Percentiles rank a stretch among this genome's conserved stretches.
These are phyloP conservation scores for Sorex araneus DNA, from an alignment of 2,113 vertebrate species.

Conservation along the genomic window DNA sequence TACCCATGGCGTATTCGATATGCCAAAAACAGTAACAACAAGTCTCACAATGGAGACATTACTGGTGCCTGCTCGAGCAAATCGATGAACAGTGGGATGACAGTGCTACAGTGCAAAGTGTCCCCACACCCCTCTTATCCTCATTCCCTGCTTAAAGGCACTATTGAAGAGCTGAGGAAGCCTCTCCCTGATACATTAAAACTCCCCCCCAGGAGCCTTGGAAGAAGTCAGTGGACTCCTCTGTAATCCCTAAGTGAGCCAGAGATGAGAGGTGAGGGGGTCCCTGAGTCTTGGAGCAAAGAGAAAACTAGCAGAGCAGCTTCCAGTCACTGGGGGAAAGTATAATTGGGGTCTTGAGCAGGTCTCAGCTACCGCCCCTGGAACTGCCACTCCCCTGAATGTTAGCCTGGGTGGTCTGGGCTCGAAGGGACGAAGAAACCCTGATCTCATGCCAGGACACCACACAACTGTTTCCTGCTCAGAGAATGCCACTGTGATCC, in stretches of 20 bases:
- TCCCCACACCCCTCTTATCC: neutral
- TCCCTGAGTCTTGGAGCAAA: neutral
- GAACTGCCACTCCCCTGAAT: neutral
- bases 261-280: neutral
- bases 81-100: no score
- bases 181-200: neutral
- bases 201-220: rapidly evolving
- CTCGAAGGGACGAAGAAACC: neutral
- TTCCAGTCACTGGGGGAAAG: neutral
- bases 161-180: neutral
- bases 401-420: neutral
- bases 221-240: no score
- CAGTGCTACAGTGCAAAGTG: no score
- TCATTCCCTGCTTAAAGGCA: constrained; percentile 49
- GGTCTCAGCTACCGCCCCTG: neutral
- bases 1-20: no score
- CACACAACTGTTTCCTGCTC: neutral
- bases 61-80: no score
- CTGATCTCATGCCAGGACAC: neutral
- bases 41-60: no score
- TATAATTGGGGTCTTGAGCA: neutral
- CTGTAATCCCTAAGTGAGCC: neutral
- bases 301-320: neutral
- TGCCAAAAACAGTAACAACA: no score
- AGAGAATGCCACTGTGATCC: neutral